Evolutionary conservation across 2,113 vertebrate genomes (phyloP), one percentile per base, ranked within the genome.

Genomic region (Mobula hypostoma): DNA sequence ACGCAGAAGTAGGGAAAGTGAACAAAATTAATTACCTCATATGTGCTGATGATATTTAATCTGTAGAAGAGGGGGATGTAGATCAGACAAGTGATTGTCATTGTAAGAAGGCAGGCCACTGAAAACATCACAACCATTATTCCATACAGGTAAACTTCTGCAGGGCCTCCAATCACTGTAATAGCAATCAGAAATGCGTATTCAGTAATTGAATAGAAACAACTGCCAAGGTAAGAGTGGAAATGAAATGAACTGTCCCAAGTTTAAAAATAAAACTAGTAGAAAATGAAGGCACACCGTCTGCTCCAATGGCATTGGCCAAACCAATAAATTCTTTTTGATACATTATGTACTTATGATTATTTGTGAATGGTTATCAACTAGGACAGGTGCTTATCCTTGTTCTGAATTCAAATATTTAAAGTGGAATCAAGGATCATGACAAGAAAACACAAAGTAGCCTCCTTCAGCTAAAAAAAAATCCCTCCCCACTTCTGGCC

Each of bases 51-150:
- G 27, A 93, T 93, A 40, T 93, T 93, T 72, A 93, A 48, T 15
- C 91, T 74, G 70, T 93, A 93, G 91, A 93, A 93, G 70, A 93
- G 91, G 8, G 91, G 91, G 5, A 93, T 14, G 66, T 93, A 93
- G 91, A 93, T 93, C 91, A 93, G 36, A 56, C 91, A 48, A 29
- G 91, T 93, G 36, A 74, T 0, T 56, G 14, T 29, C 36, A 93
- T 72, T 40, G 91, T 93, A 72, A 76, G 1, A 14, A 93, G 74
- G 17, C 32, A 40, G 12, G 91, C 7, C 8, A 56, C 0, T 8
- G 27, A 74, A 70, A 15, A 93, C 24, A 93, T 5, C 70, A 93
- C 9, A 93, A 93, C 70, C 91, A 93, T 93, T 56, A 72, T 74
- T 27, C 91, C 91, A 93, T 40, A 93, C 11, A 74, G 9, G 36